Conservation (phyloP, 2,888 invertebrate genomes). For the Drosophila nr. perissopoda region DNA sequence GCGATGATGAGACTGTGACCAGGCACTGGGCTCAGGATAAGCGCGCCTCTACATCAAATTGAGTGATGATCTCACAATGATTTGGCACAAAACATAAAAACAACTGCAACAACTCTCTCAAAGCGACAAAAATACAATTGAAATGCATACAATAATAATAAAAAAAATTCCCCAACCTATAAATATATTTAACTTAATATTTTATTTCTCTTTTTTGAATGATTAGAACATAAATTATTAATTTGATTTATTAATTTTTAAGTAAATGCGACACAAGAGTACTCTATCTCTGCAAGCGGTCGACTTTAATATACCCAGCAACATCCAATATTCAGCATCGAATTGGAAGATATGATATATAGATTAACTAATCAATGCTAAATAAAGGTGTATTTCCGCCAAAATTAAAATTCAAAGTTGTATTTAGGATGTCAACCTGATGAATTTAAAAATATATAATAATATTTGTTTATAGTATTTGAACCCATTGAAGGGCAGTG, state of each 20-base stretch:
- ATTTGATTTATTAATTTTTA: background rate
- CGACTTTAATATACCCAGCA: background rate
- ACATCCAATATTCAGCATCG: background rate
- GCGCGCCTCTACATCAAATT: constrained; percentile 69
- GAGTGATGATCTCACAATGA: constrained; percentile 78
- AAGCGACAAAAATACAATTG: constrained; percentile 13
- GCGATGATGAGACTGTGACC: constrained; percentile 2
- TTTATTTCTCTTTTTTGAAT: background rate
- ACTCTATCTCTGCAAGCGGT: background rate
- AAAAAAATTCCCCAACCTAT: background rate
- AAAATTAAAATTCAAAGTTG: background rate
- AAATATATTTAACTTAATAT: background rate
- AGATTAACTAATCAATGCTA: no score
- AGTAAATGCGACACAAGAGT: background rate
- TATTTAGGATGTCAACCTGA: background rate
- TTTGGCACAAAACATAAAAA: constrained; percentile 61
- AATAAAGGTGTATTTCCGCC: no score
- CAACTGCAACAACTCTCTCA: constrained; percentile 15
- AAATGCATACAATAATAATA: constrained; percentile 1
- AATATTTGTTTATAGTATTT: background rate
- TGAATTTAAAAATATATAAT: background rate
- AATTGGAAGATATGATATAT: background rate
- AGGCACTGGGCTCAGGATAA: constrained; percentile 42
- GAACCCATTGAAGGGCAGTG: no score
- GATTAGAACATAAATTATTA: background rate